phyloP scores from a whole-genome alignment of 2,888 invertebrate species.

The Campopleginae sp. region DNA sequence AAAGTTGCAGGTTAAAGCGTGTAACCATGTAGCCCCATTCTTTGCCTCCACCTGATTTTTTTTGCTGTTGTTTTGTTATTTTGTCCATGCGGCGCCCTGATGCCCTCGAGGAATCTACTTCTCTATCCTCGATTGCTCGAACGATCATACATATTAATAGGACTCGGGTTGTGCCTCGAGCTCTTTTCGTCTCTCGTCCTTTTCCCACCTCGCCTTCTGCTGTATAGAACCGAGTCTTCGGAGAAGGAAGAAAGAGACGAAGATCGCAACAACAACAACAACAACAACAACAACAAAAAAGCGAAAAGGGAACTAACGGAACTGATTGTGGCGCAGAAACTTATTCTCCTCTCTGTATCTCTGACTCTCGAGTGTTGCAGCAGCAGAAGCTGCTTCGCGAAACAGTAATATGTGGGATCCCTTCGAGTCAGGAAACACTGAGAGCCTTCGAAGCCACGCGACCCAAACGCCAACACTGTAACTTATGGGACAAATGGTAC shows the following conservation, averaged over 20 bases:
- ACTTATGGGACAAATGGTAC: conserved; percentile 14
- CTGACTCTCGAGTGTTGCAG: conserved; percentile 5
- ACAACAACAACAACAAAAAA: conserved; percentile 33
- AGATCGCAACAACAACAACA: conserved; percentile 48
- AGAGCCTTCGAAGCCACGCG: conserved; percentile 11
- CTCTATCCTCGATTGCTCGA: conserved; percentile 74
- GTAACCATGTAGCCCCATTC: conserved; percentile 47
- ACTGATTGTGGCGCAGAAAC: conserved; percentile 64
- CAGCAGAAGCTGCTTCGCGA: conserved; percentile 19
- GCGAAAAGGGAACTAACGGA: conserved; percentile 56
- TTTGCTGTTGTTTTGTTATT: conserved; percentile 34
- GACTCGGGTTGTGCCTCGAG: conserved; percentile 61
- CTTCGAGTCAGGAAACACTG: conserved; percentile 6
- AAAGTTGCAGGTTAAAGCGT: conserved; percentile 29
- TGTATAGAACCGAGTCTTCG: conserved; percentile 30
- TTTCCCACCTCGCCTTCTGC: conserved; percentile 33
- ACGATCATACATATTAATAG: conserved; percentile 81
- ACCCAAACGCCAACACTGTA: background rate
- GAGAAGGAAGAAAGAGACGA: background rate
- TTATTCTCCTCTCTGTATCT: conserved; percentile 25
- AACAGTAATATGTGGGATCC: conserved; percentile 14
- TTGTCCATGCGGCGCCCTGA: conserved; percentile 49
- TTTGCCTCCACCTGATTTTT: conserved; percentile 28
- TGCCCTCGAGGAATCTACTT: conserved; percentile 73
- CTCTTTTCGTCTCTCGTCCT: conserved; percentile 45